Evolutionary conservation across 2,888 invertebrate species (phyloP), one percentile per base, ranked within the genome.

Genomic region (Amphipyra tragopoginis): DNA sequence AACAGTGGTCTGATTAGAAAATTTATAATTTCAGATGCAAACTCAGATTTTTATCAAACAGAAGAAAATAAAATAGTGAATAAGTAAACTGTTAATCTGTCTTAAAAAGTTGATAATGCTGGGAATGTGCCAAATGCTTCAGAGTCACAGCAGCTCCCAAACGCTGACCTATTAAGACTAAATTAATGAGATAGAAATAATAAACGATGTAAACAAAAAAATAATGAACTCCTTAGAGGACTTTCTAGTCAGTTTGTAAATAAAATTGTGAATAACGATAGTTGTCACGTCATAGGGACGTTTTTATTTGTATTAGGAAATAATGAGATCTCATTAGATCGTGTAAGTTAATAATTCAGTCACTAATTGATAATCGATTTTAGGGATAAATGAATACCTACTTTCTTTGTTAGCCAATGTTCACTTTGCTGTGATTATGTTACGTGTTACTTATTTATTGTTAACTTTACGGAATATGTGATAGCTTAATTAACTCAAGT

Each of bases 371-470:
- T 93, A 93, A 92, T 90, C 91, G 86, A 91, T 90, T 90, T 91
- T 93, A 93, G 93, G 86, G 77, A 88, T 93, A 87, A 93, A 87
- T 87, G 83, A 88, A 84, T 82, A 82, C 84, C 73, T 82, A 91
- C 83, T 90, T 94, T 93, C 86, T 93, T 93, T 94, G 94, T 94
- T 94, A 94, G 94, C 92, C 92, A 93, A 94, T 94, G 91, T 94
- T 93, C 93, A 91, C 92, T 90, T 75, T 80, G 92, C 93, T 94
- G 94, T 94, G 93, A 94, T 94, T 94, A 90, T 90, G 93, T 94
- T 94, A 94, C 89, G 77, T 93, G 93, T 94, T 94, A 88, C 80
- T 90, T 90, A 92, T 91, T 92, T 92, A 90, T 94, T 94, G 94
- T 94, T 94, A 92, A 84, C 88, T 85, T 86, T 86, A 87, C 86